Evolutionary conservation across 2,113 vertebrate genomes (phyloP).

Genomic region (Sinocyclocheilus grahami): DNA sequence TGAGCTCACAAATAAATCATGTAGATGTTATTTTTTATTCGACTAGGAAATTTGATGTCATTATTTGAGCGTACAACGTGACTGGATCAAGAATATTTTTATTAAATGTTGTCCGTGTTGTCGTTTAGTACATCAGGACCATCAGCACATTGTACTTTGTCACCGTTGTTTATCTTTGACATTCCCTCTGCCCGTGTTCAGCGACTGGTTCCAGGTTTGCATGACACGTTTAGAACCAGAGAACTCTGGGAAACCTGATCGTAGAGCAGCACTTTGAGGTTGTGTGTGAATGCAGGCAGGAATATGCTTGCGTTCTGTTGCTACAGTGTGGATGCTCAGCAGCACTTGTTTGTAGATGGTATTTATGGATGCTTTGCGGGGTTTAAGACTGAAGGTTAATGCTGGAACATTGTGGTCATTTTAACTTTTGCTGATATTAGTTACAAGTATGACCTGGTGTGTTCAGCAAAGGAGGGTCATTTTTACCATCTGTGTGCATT

Average conservation of each 20-base stretch:
- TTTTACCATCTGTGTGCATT: slow-evolving; percentile 1
- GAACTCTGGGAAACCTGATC: slow-evolving; percentile 5
- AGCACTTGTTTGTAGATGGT: slow-evolving; percentile 20
- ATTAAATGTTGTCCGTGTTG: not conserved
- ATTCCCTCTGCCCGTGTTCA: slow-evolving; percentile 20
- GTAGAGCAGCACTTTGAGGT: slow-evolving; percentile 2
- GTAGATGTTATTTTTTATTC: not conserved
- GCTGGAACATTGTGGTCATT: not conserved
- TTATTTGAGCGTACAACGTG: not conserved
- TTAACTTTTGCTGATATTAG: not conserved
- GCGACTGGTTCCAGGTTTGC: not conserved
- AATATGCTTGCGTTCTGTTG: not conserved
- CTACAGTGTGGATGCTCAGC: not conserved
- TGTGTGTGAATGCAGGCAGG: not conserved
- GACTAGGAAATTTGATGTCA: not conserved
- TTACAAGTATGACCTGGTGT: not conserved
- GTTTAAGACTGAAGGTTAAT: not conserved
- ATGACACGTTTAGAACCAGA: not conserved
- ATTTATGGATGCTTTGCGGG: slow-evolving; percentile 1
- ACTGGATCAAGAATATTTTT: slow-evolving; percentile 16
- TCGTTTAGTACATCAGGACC: slow-evolving; percentile 1
- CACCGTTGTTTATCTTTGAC: slow-evolving; percentile 13
- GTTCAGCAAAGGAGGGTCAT: slow-evolving; percentile 7
- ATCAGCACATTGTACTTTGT: slow-evolving; percentile 6
- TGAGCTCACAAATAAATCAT: not conserved